Evolutionary conservation across 2,797 vertebrate species (phyloP), one percentile per base, ranked within the genome.

Genomic region (Hyperoplus lanceolatus): DNA sequence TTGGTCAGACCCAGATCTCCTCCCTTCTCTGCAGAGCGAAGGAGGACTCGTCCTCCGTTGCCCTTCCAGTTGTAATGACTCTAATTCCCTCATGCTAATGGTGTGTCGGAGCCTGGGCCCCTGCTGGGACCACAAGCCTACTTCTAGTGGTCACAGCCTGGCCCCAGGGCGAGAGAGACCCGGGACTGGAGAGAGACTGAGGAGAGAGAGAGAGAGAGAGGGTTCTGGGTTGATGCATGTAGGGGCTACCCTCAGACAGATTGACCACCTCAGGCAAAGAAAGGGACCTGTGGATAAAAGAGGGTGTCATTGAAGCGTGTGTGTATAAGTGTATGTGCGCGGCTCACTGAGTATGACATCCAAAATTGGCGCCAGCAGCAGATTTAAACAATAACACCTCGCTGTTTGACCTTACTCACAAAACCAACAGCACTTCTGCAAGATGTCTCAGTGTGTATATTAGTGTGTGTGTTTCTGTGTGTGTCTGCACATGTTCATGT

Each of bases 81-180:
- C 88, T 94, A 94, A 95, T 96, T 95, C 95, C 97, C 96, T 95
- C 93, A 96, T 93, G 97, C 95, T 94, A 96, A 94, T 95, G 94
- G 94, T 90, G 95, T 93, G 96, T 96, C 96, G 96, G 96, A 96
- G 95, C 92, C 91, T 91, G 75, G 82, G 90, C 93, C 62, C 91
- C 92, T 91, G 89, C 89, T 91, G 92, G 96, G 97, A 98, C 93
- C 77, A 83, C 94, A 87, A 90, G 86, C 80, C 87, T 65, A 70
- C 85, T 86, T 90, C 87, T 96, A 91, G 89, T 95, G 95, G 96
- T 95, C 93, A 77, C 87, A 91, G 95, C 94, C 90, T 88, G 86
- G 93, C 94, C 91, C 88, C 39, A 41, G 87, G 95, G 95, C 85
- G 68, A 87, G 54, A 79, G 81, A 62, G 83, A 75, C 85, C 21